phyloP scores from a whole-genome alignment of 2,113 vertebrate species.

The Sylvilagus bachmani region DNA sequence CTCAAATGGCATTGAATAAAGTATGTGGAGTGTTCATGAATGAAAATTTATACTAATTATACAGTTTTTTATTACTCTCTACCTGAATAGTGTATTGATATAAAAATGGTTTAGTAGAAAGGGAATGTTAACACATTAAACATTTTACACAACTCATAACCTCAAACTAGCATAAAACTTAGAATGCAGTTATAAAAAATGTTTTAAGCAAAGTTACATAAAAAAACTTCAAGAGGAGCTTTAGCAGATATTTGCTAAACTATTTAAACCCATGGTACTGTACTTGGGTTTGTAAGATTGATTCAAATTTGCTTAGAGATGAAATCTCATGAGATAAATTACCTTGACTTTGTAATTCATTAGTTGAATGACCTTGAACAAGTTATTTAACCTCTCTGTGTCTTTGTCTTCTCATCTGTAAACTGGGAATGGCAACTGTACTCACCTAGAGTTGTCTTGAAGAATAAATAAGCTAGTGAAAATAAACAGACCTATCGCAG shows the following conservation, averaged over 20 bases:
- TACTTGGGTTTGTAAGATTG: neutral
- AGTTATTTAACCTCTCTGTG: neutral
- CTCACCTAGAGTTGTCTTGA: neutral
- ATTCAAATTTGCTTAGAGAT: conserved; percentile 21
- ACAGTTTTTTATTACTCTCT: conserved; percentile 13
- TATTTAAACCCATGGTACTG: neutral
- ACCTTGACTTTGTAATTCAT: neutral
- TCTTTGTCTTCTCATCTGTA: conserved; percentile 16
- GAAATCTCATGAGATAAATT: neutral
- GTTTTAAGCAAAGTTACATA: conserved; percentile 28
- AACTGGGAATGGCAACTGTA: neutral
- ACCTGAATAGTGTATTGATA: conserved; percentile 18
- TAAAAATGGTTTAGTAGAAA: neutral
- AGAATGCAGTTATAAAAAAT: neutral
- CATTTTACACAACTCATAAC: conserved; percentile 7
- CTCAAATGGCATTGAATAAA: neutral
- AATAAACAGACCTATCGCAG: neutral
- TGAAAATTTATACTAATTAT: neutral
- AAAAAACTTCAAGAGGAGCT: neutral
- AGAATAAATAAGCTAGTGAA: conserved; percentile 21
- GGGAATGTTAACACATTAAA: neutral
- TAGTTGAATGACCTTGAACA: conserved; percentile 5
- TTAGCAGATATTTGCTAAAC: conserved; percentile 28
- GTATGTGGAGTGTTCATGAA: neutral
- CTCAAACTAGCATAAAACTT: neutral